Evolutionary conservation across 2,888 invertebrate species (phyloP), one percentile per base, ranked within the genome.

Genomic region (Trileptium ribeirensis): DNA sequence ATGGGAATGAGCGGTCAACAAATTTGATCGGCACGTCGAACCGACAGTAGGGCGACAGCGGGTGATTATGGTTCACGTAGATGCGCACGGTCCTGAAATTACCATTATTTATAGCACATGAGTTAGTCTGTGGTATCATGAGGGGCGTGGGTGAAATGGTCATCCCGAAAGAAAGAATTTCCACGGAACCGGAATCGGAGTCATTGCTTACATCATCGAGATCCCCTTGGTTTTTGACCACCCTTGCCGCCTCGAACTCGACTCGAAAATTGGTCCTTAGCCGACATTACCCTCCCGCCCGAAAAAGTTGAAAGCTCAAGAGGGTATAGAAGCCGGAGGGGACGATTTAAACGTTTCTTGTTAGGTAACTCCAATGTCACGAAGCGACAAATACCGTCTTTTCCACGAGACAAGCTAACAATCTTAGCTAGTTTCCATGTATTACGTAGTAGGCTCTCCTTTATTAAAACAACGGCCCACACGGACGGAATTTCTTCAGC

Each of bases 401-500:
- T 38, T 37, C 77, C 77, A n/a, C 15, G n/a, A 8, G 2, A 29
- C n/a, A 75, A 36, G n/a, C 36, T n/a, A n/a, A 38, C n/a, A 24
- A 75, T 75, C 36, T 39, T 24, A 38, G 37, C 77, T n/a, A 75
- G 8, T 36, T 75, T 75, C 77, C 77, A 75, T 38, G 38, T 75
- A 38, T 39, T 38, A 8, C 77, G 36, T 34, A 36, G 77, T 15
- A 75, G 39, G 15, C 36, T 38, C 15, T 75, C 77, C 37, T 75
- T 37, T 8, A 75, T 38, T 2, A 38, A 29, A 3, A 75, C 77
- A 8, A 75, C 77, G 2, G 77, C 36, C n/a, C 77, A 29, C 3
- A 75, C n/a, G 3, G 24, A 2, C 24, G 77, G 77, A 29, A 37
- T 8, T 2, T 33, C 36, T 2, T 34, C 36, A n/a, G 33, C 36